Percentiles rank a stretch among this genome's conserved stretches.
Evolutionary conservation across 2,797 vertebrate species (phyloP).

Genomic region (Mus spretus): DNA sequence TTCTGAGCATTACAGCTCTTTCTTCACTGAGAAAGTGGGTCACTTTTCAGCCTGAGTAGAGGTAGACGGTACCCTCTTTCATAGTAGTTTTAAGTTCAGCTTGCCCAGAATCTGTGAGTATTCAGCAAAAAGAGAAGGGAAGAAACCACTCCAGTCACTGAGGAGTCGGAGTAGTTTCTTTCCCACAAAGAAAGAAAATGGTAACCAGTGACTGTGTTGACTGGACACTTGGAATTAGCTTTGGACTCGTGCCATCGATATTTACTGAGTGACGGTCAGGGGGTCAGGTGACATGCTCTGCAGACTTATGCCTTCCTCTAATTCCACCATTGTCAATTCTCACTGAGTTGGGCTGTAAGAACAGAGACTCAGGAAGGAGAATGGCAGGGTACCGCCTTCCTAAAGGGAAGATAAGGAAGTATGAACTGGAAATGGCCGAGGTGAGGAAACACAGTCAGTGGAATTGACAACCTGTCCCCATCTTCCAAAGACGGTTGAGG

Average conservation of each 20-base stretch:
- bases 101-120: neutral
- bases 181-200: neutral
- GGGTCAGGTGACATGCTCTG: neutral
- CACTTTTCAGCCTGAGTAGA: conserved; percentile 36
- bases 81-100: neutral
- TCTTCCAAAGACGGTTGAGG: conserved; percentile 38
- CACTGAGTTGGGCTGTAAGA: neutral
- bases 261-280: neutral
- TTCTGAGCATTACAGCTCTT: conserved; percentile 52
- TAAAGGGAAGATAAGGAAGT: neutral
- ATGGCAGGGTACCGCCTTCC: neutral
- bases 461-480: neutral
- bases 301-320: neutral
- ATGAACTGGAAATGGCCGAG: neutral
- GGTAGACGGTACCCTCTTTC: neutral
- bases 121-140: neutral
- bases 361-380: neutral
- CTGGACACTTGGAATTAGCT: neutral
- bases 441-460: neutral
- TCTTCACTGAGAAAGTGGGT: conserved; percentile 34
- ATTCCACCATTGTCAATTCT: neutral
- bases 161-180: neutral
- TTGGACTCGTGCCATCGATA: neutral
- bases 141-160: neutral
- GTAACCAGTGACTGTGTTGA: neutral